A percentile compares a stretch with the other conserved stretches of the same genome.
Evolutionary conservation across 1,140 invertebrate species (phyloP).

Genomic region (Papilio aristodemus): DNA sequence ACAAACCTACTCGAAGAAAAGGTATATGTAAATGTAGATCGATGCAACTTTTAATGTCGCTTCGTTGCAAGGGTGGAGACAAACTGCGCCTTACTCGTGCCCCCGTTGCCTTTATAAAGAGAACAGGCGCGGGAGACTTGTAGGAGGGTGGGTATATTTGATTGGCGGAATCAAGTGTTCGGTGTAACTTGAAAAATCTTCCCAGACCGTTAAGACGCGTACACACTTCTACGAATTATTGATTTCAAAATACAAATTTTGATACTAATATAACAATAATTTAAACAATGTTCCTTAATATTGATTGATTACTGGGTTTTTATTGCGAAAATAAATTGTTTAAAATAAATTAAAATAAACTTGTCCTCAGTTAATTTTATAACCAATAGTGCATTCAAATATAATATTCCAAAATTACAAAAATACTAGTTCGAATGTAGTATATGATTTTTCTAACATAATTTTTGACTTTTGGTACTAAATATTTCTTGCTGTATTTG

Average conservation of each 20-base stretch:
- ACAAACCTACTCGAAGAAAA: neutral
- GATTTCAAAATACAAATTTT: neutral
- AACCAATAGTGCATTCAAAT: no score
- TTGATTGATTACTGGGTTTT: neutral
- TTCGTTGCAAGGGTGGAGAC: slow-evolving; percentile 47
- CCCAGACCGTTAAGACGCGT: slow-evolving; percentile 67
- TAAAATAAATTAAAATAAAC: neutral
- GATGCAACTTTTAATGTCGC: slow-evolving; percentile 9
- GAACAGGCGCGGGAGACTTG: slow-evolving; percentile 70
- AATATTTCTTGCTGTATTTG: neutral
- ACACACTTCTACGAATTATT: slow-evolving; percentile 48
- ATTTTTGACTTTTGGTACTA: neutral
- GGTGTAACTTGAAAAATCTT: slow-evolving; percentile 76
- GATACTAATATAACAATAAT: neutral
- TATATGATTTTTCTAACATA: neutral
- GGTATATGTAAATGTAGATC: neutral
- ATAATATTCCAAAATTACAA: no score
- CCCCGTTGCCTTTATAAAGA: slow-evolving; percentile 68
- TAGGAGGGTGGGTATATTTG: slow-evolving; percentile 78
- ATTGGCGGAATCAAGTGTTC: slow-evolving; percentile 80
- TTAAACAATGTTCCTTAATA: no score
- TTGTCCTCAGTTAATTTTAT: no score
- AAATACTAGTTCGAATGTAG: no score
- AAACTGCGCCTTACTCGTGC: slow-evolving; percentile 55
- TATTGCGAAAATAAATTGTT: neutral